Evolutionary conservation across 2,888 invertebrate species (phyloP).

Genomic region (Scotopteryx bipunctaria): DNA sequence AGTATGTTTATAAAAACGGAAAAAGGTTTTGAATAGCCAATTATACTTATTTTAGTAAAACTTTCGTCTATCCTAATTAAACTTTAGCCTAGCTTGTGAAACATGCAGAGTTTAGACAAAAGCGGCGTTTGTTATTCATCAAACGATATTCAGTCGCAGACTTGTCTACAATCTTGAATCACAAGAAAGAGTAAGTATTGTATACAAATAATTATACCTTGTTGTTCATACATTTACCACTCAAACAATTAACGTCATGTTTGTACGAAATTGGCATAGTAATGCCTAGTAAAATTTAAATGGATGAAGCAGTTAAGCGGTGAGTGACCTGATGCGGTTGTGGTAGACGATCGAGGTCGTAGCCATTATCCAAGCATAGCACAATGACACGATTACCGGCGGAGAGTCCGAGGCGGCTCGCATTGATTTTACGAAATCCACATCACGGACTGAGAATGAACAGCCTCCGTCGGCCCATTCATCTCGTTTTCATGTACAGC

Average conservation of each 20-base stretch:
- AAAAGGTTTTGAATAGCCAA: no score
- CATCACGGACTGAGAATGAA: constrained; percentile 76
- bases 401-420: constrained; percentile 65
- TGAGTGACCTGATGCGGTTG: constrained; percentile 59
- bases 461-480: constrained; percentile 78
- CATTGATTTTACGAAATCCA: constrained; percentile 81
- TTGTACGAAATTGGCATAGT: constrained; percentile 48
- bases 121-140: background rate
- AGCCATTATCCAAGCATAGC: constrained; percentile 67
- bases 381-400: constrained; percentile 75
- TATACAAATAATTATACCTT: constrained; percentile 7
- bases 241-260: constrained; percentile 21
- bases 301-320: constrained; percentile 60
- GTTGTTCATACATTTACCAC: no score
- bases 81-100: background rate
- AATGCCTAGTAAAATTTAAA: constrained; percentile 60
- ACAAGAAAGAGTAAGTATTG: no score
- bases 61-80: no score
- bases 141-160: background rate
- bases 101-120: no score
- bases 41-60: no score
- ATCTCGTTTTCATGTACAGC: constrained; percentile 81
- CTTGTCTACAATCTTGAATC: no score
- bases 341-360: constrained; percentile 58
- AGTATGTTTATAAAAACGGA: no score